Evolutionary conservation across 1,140 invertebrate genomes (phyloP), one percentile per base, ranked within the genome.

Genomic region (Sipha flava): DNA sequence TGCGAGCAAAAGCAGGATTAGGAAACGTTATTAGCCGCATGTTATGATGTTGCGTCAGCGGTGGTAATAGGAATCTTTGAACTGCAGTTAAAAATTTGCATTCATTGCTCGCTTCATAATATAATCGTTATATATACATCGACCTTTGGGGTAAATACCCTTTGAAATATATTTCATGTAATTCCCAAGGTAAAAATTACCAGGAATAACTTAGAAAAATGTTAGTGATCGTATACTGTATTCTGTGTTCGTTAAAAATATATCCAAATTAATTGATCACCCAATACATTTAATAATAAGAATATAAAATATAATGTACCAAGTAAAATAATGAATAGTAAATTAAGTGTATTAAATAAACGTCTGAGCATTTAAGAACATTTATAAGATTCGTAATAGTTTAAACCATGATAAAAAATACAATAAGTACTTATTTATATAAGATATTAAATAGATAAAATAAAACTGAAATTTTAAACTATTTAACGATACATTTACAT

Each of bases 41-140:
- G 43, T 40, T 47, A 70, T 70, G 21, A 70, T 47, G 34, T 10
- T 70, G 16, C 26, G 14, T 23, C 66, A 47, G 23, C 14, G 12
- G 40, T 29, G 43, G 26, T 18, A 23, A 70, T 70, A 47, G 43
- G 12, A 70, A 70, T 70, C 40, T 70, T 70, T 70, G 66, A 70
- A 47, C 16, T 45, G 43, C 26, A 70, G 66, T 70, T 70, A 70
- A 70, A 47, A 70, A 70, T 70, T 70, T 70, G 26, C 66, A 70
- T 70, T 70, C 43, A 16, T 47, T 29, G 23, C 66, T 70, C 23
- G 23, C 21, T 31, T 47, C 43, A 47, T 70, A 40, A 23, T 66
- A 66, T 7, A 16, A 43, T 66, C 1, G 5, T 31, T 29, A 14
- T 37, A 9, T 47, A 68, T 45, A 47, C 34, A 10, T 10, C 23